Base-by-base conservation (phyloP, 2,888 invertebrate genomes). In the Leptogaster cylindrica region DNA sequence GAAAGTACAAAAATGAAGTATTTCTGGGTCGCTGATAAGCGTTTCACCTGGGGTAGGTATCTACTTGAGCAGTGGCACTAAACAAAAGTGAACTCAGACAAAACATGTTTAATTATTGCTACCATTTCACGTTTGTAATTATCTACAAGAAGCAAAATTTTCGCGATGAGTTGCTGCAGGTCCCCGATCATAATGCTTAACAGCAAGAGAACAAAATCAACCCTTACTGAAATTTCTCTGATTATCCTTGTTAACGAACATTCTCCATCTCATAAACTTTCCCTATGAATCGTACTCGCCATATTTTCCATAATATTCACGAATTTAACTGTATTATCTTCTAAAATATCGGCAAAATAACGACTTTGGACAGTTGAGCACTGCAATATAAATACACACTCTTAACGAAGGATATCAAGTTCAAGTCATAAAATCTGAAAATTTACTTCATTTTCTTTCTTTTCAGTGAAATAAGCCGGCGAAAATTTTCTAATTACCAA, bases 391-490 rank as follows among this genome's bases (percentile, higher is more conserved):
- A 52, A n/a, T n/a, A 36, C 36, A 7, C 36, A 52, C 52, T 31
- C 20, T n/a, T 16, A 31, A 33, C 7, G 4, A 18, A 12, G 33
- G 36, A 33, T 52, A 52, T 52, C 36, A 61, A 25, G 58, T 61
- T 41, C 25, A 41, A n/a, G 58, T 39, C 39, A 12, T 41, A 61
- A 61, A 61, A 61, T 61, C 58, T 16, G 39, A 16, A 36, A 78
- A 79, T 79, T 78, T 77, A 78, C 77, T 76, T 76, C 75, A 74
- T 77, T 78, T 77, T 73, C 73, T 75, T 75, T 74, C 75, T 75
- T 74, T 76, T 74, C 73, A 75, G 78, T 77, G 79, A 79, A 78
- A 79, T 79, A 78, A 79, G 77, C 76, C 76, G 77, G 78, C 77
- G 77, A 78, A 79, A 78, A 77, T 64, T 64, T 50, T 64, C 48